Conservation (phyloP, 2,888 invertebrate species). For the Fabriciana adippe region DNA sequence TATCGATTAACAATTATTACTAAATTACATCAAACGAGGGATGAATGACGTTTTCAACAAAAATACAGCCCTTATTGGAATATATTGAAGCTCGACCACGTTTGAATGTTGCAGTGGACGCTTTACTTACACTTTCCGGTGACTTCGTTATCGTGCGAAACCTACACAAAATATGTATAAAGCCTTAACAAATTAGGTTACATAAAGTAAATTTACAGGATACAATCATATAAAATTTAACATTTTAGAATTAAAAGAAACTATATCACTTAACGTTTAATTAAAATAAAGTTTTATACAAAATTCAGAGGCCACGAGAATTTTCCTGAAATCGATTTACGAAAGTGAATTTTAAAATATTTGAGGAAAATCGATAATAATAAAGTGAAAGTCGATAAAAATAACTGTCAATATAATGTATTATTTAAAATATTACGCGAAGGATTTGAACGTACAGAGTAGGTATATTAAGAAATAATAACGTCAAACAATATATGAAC, state of each 20-base stretch:
- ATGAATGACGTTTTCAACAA: constrained; percentile 67
- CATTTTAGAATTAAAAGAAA: neutral
- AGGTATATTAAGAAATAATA: too few species aligned
- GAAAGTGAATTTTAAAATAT: too few species aligned
- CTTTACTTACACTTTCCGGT: constrained; percentile 15
- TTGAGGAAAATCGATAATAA: too few species aligned
- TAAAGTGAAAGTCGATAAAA: too few species aligned
- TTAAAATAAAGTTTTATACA: too few species aligned
- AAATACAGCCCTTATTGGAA: constrained; percentile 70
- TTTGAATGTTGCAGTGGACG: constrained; percentile 31
- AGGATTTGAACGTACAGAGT: too few species aligned
- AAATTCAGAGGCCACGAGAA: too few species aligned
- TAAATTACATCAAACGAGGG: constrained; percentile 60
- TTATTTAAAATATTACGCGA: too few species aligned
- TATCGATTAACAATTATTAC: constrained; percentile 12
- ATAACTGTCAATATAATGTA: too few species aligned
- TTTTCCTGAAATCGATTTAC: too few species aligned
- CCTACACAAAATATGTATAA: constrained; percentile 72
- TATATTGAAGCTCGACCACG: constrained; percentile 7
- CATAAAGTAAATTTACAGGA: constrained; percentile 29
- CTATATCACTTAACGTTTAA: neutral
- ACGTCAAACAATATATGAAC: neutral
- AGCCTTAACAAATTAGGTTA: constrained; percentile 51
- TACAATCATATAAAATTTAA: neutral
- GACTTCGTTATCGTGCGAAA: constrained; percentile 77